Evolutionary conservation across 1,140 invertebrate species (phyloP), one percentile per base, ranked within the genome.

Genomic region (Anastrepha ludens): DNA sequence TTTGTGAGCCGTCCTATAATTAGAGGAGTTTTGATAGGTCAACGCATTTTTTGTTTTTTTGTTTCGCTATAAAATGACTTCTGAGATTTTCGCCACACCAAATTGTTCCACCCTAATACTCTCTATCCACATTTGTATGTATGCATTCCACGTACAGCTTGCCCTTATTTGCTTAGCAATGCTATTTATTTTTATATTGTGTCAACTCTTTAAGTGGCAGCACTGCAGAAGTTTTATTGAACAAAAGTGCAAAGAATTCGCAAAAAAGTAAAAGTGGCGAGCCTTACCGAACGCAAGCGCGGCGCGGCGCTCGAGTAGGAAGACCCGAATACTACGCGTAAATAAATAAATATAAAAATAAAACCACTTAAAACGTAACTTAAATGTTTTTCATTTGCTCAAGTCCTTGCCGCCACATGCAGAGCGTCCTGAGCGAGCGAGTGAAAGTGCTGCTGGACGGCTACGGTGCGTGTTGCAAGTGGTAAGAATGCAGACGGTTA

Each of bases 261-360:
- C 47, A 81, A 15, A 81, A 81, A 20, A 55, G 74, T 81, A 55
- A 81, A 74, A 74, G 67, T 74, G 67, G 41, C 67, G 44, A 39
- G 13, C 29, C 29, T 29, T 29, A 29, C 29, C 29, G 29, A 29
- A 29, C 47, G 39, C 70, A 47, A 13, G 65, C n/a, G 62, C 62
- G 65, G 13, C 17, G 70, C 44, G 47, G 60, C 6, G 44, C 29
- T 29, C 74, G 44, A n/a, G 41, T 44, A 11, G 41, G 47, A 81
- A 81, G 74, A 81, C 47, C 74, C 44, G 55, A 81, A 81, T 81
- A 55, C 47, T 81, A 55, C 47, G 47, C 44, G 70, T 17, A 81
- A 81, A 81, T 81, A 81, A 74, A 74, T 74, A 74, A 15, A 47
- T 17, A 74, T 44, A 81, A 81, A 81, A 81, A 55, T 55, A 81